These are phyloP conservation scores for Myotis myotis DNA, from an alignment of 2,797 vertebrate genomes.

Conservation along the genomic window DNA sequence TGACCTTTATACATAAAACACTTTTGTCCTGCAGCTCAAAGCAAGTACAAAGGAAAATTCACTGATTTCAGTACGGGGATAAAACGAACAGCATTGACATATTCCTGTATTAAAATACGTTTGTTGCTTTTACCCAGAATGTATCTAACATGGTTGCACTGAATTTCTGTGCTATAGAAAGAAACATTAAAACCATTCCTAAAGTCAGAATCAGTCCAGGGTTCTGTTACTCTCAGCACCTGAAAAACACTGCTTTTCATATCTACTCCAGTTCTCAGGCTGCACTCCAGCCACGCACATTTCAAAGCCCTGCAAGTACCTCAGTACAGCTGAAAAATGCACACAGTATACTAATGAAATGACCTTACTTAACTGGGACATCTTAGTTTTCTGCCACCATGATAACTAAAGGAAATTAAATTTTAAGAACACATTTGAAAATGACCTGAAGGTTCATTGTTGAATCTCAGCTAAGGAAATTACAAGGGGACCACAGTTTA, in stretches of 20 bases:
- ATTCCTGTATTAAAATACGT: background rate
- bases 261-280: background rate
- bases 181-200: constrained; percentile 19
- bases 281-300: constrained; percentile 43
- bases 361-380: constrained; percentile 51
- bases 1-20: background rate
- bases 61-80: background rate
- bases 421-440: constrained; percentile 73
- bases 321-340: background rate
- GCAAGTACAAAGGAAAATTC: background rate
- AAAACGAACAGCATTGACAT: background rate
- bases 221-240: background rate
- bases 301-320: background rate
- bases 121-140: background rate
- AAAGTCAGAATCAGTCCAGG: background rate
- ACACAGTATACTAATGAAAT: constrained; percentile 41
- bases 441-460: constrained; percentile 62
- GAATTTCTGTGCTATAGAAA: constrained; percentile 18
- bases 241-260: background rate
- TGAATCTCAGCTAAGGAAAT: constrained; percentile 72
- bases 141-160: background rate
- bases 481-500: constrained; percentile 26
- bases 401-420: constrained; percentile 78
- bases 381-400: constrained; percentile 52
- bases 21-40: background rate